Conservation (phyloP, 2,113 vertebrate genomes). For the Rafetus swinhoei region DNA sequence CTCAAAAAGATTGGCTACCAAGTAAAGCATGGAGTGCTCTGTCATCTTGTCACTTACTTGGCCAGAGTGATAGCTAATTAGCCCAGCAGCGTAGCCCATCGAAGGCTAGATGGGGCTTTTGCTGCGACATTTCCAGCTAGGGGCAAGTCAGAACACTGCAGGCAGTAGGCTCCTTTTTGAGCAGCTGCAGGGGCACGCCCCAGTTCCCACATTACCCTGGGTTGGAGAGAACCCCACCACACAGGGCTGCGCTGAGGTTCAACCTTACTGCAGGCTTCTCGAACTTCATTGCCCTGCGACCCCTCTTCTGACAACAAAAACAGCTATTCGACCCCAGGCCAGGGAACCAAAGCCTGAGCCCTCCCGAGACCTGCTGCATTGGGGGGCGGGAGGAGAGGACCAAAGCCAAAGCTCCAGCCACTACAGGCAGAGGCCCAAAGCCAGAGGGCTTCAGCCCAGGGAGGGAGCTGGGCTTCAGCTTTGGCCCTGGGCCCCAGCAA, state of each 20-base stretch:
- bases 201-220: neutral
- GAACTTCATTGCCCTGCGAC: no score
- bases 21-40: neutral
- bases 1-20: fast-evolving
- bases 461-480: no score
- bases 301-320: no score
- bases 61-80: neutral
- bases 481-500: no score
- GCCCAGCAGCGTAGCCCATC: neutral
- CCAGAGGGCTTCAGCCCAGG: no score
- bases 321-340: no score
- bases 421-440: no score
- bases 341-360: no score
- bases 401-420: no score
- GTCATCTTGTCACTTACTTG: neutral
- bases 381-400: no score
- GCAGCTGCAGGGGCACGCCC: neutral
- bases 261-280: neutral
- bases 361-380: no score
- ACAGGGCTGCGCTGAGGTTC: constrained; percentile 27
- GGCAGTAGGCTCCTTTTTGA: neutral
- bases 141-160: neutral
- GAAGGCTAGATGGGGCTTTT: neutral
- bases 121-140: neutral
- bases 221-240: neutral